These are phyloP conservation scores for Geodia barretti DNA, from an alignment of 37 sponge, comb jelly and placozoan species.

Conservation along the genomic window DNA sequence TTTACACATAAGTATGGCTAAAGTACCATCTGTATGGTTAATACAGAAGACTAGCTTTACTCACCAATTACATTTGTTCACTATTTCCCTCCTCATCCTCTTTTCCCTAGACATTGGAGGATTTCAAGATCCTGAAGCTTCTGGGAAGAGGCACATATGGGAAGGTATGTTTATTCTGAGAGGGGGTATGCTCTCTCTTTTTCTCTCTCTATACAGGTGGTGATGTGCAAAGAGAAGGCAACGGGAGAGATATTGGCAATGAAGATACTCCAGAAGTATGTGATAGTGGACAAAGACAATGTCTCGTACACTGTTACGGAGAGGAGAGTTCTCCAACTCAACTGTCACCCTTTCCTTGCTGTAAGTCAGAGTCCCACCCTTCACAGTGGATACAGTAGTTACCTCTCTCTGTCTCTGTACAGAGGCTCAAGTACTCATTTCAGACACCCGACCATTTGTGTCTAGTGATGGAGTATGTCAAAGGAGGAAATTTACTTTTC, in stretches of 20 bases:
- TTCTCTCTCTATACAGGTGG: slow-evolving; percentile 54
- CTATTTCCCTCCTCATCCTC: too few species aligned
- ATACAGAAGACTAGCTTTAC: too few species aligned
- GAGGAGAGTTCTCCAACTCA: slow-evolving; percentile 85
- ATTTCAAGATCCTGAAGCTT: slow-evolving; percentile 96
- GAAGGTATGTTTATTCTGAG: slow-evolving; percentile 65
- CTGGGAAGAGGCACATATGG: slow-evolving; percentile 99
- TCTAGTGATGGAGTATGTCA: slow-evolving; percentile 99
- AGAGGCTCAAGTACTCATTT: slow-evolving; percentile 92
- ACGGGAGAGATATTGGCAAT: slow-evolving; percentile 91
- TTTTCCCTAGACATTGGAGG: slow-evolving; percentile 68
- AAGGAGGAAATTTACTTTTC: slow-evolving; percentile 99
- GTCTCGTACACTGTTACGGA: slow-evolving; percentile 96
- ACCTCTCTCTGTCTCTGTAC: neutral
- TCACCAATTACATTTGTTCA: too few species aligned
- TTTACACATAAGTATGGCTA: too few species aligned
- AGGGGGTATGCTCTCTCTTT: too few species aligned
- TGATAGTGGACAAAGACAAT: slow-evolving; percentile 96
- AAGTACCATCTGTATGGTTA: too few species aligned
- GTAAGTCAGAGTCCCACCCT: too few species aligned
- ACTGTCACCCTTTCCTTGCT: slow-evolving; percentile 94
- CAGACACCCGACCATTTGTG: slow-evolving; percentile 93
- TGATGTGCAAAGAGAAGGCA: slow-evolving; percentile 90
- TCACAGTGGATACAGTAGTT: too few species aligned
- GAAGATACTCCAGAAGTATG: slow-evolving; percentile 96